A percentile compares a stretch with the other conserved stretches of the same genome.
Conservation (phyloP, 2,888 invertebrate genomes). For the Allygus modestus region DNA sequence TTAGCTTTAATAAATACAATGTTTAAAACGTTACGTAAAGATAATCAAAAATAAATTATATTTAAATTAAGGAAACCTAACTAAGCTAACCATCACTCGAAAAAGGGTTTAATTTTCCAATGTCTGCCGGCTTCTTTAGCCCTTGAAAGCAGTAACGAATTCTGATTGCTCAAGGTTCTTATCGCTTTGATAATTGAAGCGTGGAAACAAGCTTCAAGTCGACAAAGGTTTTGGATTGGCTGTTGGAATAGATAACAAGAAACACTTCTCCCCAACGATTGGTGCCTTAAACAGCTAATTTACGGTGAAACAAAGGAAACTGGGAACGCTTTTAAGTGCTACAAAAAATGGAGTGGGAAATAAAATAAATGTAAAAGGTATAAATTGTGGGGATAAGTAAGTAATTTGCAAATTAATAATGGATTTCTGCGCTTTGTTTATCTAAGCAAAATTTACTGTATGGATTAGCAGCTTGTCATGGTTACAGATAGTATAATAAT, state of each 20-base stretch:
- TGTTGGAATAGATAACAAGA: conserved; percentile 18
- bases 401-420: no score
- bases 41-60: no score
- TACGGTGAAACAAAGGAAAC: neutral
- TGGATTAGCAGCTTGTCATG: no score
- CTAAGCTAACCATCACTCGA: neutral
- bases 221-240: conserved; percentile 11
- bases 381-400: no score
- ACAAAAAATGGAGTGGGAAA: no score
- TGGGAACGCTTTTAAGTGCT: neutral
- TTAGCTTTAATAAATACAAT: no score
- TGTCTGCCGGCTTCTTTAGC: neutral
- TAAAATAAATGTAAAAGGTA: no score
- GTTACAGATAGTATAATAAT: no score
- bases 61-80: no score
- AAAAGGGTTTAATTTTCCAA: neutral
- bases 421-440: no score
- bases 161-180: conserved; percentile 29
- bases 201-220: neutral
- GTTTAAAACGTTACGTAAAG: no score
- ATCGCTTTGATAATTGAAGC: conserved; percentile 28
- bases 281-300: neutral
- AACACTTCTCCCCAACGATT: neutral
- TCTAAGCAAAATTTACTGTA: no score
- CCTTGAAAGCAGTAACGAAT: neutral